Conservation (phyloP, 2,888 invertebrate genomes). For the Phorcus lineatus region DNA sequence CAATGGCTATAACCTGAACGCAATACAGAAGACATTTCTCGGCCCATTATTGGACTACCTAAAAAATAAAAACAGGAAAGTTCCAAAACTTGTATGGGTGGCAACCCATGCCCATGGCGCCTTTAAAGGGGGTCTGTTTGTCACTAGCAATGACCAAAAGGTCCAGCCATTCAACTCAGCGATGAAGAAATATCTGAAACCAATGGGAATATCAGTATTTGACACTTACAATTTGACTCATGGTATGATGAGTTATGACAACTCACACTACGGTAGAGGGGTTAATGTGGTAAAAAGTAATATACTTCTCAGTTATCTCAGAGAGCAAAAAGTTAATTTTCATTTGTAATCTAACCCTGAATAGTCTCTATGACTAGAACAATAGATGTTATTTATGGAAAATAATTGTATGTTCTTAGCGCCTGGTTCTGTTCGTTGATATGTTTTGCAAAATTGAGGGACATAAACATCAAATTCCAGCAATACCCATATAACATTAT, state of each 20-base stretch:
- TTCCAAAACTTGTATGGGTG: slow-evolving; percentile 35
- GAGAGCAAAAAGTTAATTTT: too few relatives aligned
- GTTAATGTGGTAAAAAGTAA: slow-evolving; percentile 34
- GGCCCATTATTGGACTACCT: background rate
- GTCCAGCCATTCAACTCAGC: slow-evolving; percentile 26
- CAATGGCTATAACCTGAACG: slow-evolving; percentile 26
- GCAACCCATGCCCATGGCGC: slow-evolving; percentile 36
- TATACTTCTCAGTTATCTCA: slow-evolving; percentile 32
- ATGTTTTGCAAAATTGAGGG: too few relatives aligned
- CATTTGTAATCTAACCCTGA: too few relatives aligned
- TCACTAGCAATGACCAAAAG: slow-evolving; percentile 29
- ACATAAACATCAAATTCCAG: too few relatives aligned
- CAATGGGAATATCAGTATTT: slow-evolving; percentile 28
- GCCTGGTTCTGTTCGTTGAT: too few relatives aligned
- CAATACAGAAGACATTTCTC: background rate
- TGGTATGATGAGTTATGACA: slow-evolving; percentile 36
- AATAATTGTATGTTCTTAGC: too few relatives aligned
- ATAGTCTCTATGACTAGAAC: too few relatives aligned
- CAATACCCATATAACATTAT: too few relatives aligned
- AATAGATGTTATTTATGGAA: too few relatives aligned
- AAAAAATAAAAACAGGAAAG: background rate
- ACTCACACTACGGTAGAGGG: slow-evolving; percentile 35
- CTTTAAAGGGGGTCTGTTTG: slow-evolving; percentile 31
- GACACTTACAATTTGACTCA: slow-evolving; percentile 36
- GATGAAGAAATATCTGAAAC: slow-evolving; percentile 6